Base-by-base conservation (phyloP, 2,888 invertebrate species). In the Tenthredo amoena region DNA sequence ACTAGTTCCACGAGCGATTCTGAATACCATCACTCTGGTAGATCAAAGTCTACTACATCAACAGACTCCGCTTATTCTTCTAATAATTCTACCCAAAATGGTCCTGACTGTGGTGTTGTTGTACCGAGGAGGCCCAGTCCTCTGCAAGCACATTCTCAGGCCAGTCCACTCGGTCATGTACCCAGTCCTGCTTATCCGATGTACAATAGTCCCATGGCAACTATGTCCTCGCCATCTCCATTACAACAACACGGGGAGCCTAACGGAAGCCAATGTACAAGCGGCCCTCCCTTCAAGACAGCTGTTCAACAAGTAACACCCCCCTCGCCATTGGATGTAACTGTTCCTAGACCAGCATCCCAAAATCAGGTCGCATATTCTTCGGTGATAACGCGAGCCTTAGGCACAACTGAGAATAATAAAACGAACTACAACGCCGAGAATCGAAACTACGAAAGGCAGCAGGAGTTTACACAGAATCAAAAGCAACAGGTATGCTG, bases 171-270 rank as follows among this genome's bases (percentile, higher is more conserved):
- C 83, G 96, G 96, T 84, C 97, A 97, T 93, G 96, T 96, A 43
- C 96, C 96, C 89, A 97, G 97, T 94, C 97, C 97, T 77, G 97
- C 96, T 85, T 97, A 97, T 94, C 97, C 97, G 65, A 96, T 97
- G 95, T 97, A 97, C 93, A 97, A 97, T 92, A 97, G 97, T 93
- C 97, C 97, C 34, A 96, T 97, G 96, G 96, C 96, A 91, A 95
- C 96, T 6, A 95, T 96, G 89, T 96, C 96, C 87, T 96, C 96
- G 1, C 96, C 97, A 6, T 93, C 94, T 15, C 93, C 94, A 5
- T 89, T 93, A 4, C 96, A 96, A 90, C 96, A 96, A 89, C 96
- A 95, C 90, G 93, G 94, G n/a, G 95, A 93, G 47, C 91, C 89
- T 84, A 91, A 89, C 84, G 89, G 91, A 9, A 92, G 89, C 87